Evolutionary conservation across 2,888 invertebrate species (phyloP), one percentile per base, ranked within the genome.

Genomic region (Tromatobia lineatoria): DNA sequence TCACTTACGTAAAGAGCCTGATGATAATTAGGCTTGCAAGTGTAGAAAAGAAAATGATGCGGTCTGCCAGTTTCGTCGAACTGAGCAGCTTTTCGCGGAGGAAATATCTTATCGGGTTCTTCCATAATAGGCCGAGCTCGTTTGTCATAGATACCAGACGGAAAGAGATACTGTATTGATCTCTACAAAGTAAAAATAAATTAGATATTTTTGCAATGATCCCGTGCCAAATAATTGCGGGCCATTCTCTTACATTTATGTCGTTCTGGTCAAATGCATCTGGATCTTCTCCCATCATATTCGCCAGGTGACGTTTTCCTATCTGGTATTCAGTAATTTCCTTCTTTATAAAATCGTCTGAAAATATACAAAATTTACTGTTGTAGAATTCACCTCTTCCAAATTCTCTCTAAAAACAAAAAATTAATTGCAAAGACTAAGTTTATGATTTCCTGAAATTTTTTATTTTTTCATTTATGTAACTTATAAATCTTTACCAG

Each of bases 201-300:
- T 45, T 15, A 45, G 75, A 42, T 34, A 45, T 70, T 71, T n/a
- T 0, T 11, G 20, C 2, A 18, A 54, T 0, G 18, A n/a, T 29
- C n/a, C 6, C 29, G 10, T 3, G 15, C 23, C 11, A 11, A 0
- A 3, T 2, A 42, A 23, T 67, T 15, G 10, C 25, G 6, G n/a
- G 38, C 10, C 38, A 15, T 0, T 23, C 1, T 61, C 94, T 94
- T 94, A 97, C 97, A 94, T 98, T 96, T 42, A 99, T 95, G 92
- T 99, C 98, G 76, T 96, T 95, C 92, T 99, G 98, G 0, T 97
- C 97, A 92, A 99, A 98, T 0, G 95, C 96, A 90, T 98, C 97
- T 0, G 97, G 96, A 94, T 99, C 97, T 93, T 97, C 96, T 0
- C 99, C 99, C 99, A 99, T 99, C 96, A 99, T 99, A 93, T 99